Evolutionary conservation across 2,113 vertebrate species (phyloP).

Genomic region (Nannospalax galili): DNA sequence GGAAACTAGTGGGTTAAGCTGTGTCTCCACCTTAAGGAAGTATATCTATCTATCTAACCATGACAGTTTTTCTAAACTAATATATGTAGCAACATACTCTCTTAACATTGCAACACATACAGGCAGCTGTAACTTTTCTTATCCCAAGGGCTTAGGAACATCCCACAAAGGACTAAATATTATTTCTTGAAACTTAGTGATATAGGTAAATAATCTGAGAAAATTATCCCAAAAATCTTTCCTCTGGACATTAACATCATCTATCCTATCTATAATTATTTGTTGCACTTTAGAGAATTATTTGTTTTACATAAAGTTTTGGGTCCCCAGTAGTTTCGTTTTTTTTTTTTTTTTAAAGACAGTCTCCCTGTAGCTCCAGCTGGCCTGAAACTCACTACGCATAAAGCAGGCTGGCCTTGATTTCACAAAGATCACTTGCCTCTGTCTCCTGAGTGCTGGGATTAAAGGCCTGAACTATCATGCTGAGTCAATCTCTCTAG

Average conservation of each 20-base stretch:
- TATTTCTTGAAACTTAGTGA: conserved; percentile 39
- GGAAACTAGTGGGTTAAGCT: no score
- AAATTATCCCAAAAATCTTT: not conserved
- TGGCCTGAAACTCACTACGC: no score
- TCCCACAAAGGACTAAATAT: conserved; percentile 35
- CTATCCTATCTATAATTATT: conserved; percentile 1
- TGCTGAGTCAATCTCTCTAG: no score
- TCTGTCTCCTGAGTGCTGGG: no score
- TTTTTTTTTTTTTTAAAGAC: no score
- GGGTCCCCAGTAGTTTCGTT: not conserved
- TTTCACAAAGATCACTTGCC: no score
- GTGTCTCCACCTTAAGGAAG: not conserved
- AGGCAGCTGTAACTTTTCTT: conserved; percentile 7
- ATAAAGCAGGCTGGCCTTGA: no score
- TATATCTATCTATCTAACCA: not conserved
- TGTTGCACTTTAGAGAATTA: conserved; percentile 9
- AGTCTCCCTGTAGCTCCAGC: no score
- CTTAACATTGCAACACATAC: not conserved
- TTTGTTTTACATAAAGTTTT: conserved; percentile 8
- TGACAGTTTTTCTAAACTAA: conserved; percentile 8
- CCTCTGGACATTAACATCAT: not conserved
- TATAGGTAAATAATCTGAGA: conserved; percentile 48
- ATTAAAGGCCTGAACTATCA: no score
- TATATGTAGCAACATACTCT: not conserved
- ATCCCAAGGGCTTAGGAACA: not conserved